A percentile compares a stretch with the other conserved stretches of the same genome.
Conservation (phyloP, 2,888 invertebrate species). For the Aromia moschata region DNA sequence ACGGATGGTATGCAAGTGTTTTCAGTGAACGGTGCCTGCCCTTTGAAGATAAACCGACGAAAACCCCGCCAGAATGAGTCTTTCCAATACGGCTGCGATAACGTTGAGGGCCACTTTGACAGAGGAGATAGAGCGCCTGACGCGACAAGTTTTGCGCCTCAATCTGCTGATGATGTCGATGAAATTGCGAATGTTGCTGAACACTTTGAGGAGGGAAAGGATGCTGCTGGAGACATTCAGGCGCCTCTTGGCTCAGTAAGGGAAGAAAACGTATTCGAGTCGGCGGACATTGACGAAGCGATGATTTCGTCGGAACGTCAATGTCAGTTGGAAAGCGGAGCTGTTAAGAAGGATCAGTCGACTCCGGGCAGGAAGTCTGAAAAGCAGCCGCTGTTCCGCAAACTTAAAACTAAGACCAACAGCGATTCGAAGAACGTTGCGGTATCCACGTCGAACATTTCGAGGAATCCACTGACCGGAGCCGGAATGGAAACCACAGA, state of each 20-base stretch:
- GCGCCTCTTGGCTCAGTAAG: neutral
- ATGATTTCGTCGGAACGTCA: no score
- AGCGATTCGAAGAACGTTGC: neutral
- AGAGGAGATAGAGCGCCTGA: constrained; percentile 26
- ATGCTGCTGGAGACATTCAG: neutral
- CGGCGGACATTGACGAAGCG: no score
- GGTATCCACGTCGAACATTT: constrained; percentile 40
- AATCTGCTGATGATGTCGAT: constrained; percentile 1
- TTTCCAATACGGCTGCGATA: constrained; percentile 43
- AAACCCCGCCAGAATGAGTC: constrained; percentile 30
- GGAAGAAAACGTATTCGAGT: neutral
- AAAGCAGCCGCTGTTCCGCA: constrained; percentile 22
- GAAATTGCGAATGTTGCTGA: neutral
- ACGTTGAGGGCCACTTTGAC: constrained; percentile 16
- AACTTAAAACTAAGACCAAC: constrained; percentile 14
- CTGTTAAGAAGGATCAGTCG: neutral
- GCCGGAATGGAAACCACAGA: constrained; percentile 48
- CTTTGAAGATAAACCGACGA: constrained; percentile 51
- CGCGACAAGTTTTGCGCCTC: neutral
- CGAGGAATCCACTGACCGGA: constrained; percentile 51
- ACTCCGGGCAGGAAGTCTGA: constrained; percentile 16
- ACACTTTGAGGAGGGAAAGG: neutral
- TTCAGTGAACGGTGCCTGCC: constrained; percentile 57
- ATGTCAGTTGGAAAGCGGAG: no score
- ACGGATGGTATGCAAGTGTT: constrained; percentile 57